phyloP scores from a whole-genome alignment of 1,140 invertebrate species.

The Atopsyche davidsoni region DNA sequence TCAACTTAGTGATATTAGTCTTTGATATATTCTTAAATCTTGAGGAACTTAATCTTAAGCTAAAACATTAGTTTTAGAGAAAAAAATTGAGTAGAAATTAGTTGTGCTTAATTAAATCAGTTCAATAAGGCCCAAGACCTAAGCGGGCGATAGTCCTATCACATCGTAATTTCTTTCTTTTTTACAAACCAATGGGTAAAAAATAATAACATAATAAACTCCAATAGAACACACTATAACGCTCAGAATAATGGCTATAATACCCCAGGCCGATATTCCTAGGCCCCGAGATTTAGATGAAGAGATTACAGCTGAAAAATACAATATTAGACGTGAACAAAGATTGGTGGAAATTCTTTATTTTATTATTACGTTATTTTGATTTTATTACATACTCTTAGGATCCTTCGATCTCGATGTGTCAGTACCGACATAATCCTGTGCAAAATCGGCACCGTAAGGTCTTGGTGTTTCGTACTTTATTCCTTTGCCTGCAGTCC shows the following conservation, averaged over 20 bases:
- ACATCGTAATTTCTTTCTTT: slow-evolving; percentile 55
- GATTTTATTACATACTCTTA: neutral
- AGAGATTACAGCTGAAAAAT: neutral
- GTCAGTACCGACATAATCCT: neutral
- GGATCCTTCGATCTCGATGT: neutral
- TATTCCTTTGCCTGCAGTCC: neutral
- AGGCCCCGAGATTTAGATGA: slow-evolving; percentile 34
- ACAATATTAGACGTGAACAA: neutral
- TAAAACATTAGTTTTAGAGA: neutral
- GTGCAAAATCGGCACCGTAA: neutral
- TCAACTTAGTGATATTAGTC: neutral
- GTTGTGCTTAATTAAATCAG: neutral
- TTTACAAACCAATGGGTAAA: slow-evolving; percentile 54
- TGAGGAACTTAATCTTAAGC: neutral
- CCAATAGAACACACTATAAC: slow-evolving; percentile 48
- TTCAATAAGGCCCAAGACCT: slow-evolving; percentile 29
- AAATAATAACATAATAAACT: slow-evolving; percentile 55
- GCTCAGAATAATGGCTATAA: slow-evolving; percentile 49
- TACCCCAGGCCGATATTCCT: slow-evolving; percentile 54
- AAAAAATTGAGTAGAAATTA: neutral
- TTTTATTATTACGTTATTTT: neutral
- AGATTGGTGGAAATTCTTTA: neutral
- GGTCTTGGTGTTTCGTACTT: neutral
- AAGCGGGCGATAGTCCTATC: slow-evolving; percentile 50
- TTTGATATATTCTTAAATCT: neutral